Percentiles rank a stretch among this genome's conserved stretches.
Evolutionary conservation across 2,113 vertebrate species (phyloP).

Genomic region (Cebidichthys violaceus): DNA sequence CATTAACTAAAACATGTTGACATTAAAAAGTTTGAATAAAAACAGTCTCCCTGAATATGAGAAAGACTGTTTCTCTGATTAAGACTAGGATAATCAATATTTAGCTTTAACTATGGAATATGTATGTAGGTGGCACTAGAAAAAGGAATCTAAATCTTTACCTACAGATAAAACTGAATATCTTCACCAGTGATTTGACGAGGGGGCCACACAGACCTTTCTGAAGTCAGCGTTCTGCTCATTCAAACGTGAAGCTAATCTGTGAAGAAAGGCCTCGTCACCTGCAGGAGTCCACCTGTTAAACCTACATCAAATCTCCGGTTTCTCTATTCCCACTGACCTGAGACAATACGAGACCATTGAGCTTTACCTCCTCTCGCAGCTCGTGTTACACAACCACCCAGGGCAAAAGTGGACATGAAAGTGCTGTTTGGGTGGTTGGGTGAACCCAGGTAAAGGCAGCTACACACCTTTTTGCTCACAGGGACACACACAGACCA

Average conservation of each 20-base stretch:
- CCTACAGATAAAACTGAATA: constrained; percentile 44
- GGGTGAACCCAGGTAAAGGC: constrained; percentile 41
- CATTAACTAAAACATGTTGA: neutral
- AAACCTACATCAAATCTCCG: constrained; percentile 48
- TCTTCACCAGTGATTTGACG: constrained; percentile 25
- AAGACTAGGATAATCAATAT: neutral
- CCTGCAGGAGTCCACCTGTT: constrained; percentile 72
- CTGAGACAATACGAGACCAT: constrained; percentile 59
- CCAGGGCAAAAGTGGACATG: constrained; percentile 64
- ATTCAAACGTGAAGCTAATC: constrained; percentile 62
- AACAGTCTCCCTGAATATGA: neutral
- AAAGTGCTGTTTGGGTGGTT: constrained; percentile 59
- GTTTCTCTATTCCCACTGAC: constrained; percentile 64
- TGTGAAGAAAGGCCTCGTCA: constrained; percentile 67
- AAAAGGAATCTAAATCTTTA: neutral
- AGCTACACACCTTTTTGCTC: constrained; percentile 35
- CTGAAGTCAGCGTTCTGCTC: constrained; percentile 24
- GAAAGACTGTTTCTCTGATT: neutral
- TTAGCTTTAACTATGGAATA: neutral
- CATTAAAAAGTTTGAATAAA: neutral
- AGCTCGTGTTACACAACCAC: constrained; percentile 77
- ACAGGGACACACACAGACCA: neutral
- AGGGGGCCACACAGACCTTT: constrained; percentile 29
- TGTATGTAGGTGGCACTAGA: neutral
- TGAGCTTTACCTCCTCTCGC: constrained; percentile 51